Conservation (phyloP, 2,888 invertebrate genomes). For the Acronicta aceris region DNA sequence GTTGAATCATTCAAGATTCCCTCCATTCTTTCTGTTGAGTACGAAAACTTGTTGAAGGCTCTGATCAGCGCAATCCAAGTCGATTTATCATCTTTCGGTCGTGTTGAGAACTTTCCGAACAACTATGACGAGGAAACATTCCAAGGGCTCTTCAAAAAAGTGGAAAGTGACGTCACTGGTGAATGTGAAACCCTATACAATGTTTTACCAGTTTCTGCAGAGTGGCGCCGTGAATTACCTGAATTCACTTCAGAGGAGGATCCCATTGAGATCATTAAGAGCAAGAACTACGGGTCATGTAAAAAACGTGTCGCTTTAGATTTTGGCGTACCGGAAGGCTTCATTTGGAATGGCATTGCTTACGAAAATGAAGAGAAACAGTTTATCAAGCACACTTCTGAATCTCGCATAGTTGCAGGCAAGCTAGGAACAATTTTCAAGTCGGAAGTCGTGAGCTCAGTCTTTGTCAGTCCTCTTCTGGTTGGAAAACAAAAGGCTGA, state of each 20-base stretch:
- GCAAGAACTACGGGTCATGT: slow-evolving; percentile 90
- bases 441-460: slow-evolving; percentile 90
- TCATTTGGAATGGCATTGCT: slow-evolving; percentile 83
- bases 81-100: slow-evolving; percentile 90
- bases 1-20: slow-evolving; percentile 89
- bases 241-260: slow-evolving; percentile 81
- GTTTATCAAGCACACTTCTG: slow-evolving; percentile 89
- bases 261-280: slow-evolving; percentile 90
- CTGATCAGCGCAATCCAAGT: slow-evolving; percentile 91
- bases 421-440: slow-evolving; percentile 91
- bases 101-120: slow-evolving; percentile 82
- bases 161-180: slow-evolving; percentile 92
- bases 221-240: slow-evolving; percentile 86
- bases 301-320: slow-evolving; percentile 90
- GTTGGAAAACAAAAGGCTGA: slow-evolving; percentile 90
- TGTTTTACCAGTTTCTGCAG: slow-evolving; percentile 89
- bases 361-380: slow-evolving; percentile 83
- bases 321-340: slow-evolving; percentile 89
- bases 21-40: slow-evolving; percentile 86
- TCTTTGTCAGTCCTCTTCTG: slow-evolving; percentile 89
- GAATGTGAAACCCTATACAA: slow-evolving; percentile 92
- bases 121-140: slow-evolving; percentile 79
- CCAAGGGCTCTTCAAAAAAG: slow-evolving; percentile 90
- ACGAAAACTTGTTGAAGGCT: slow-evolving; percentile 92
- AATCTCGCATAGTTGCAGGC: slow-evolving; percentile 87